Evolutionary conservation across 2,113 vertebrate genomes (phyloP).

Genomic region (Hirundichthys speculiger): DNA sequence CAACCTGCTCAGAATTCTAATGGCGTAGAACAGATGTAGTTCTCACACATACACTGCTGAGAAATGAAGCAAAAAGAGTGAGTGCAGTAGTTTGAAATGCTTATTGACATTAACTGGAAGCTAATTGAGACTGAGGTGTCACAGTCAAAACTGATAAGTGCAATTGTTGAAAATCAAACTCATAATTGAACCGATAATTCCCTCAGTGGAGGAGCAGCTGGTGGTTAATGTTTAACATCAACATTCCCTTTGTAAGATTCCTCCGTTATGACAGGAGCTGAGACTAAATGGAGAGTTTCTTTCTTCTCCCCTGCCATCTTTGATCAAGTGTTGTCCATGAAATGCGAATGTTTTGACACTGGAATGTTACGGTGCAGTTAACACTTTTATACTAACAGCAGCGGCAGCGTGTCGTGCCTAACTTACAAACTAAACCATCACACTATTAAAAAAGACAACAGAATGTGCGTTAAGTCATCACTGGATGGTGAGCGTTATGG

Average conservation of each 20-base stretch:
- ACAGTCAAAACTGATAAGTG: background rate
- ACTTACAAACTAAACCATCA: too few relatives aligned
- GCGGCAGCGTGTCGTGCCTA: too few relatives aligned
- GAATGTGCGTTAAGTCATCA: too few relatives aligned
- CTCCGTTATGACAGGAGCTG: background rate
- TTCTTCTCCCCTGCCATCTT: constrained; percentile 9
- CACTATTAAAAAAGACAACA: too few relatives aligned
- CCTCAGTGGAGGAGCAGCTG: background rate
- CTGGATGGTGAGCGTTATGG: too few relatives aligned
- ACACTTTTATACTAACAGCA: too few relatives aligned
- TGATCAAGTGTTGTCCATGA: too few relatives aligned
- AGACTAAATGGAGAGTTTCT: background rate
- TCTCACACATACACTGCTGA: too few relatives aligned
- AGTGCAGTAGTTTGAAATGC: constrained; percentile 43
- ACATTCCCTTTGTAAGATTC: background rate
- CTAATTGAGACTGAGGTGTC: background rate
- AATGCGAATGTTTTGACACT: too few relatives aligned
- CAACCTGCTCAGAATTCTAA: too few relatives aligned
- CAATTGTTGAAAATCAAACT: constrained; percentile 23
- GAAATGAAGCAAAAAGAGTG: background rate
- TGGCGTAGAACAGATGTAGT: too few relatives aligned
- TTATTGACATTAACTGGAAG: constrained; percentile 26
- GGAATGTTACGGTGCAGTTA: too few relatives aligned
- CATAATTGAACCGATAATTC: background rate
- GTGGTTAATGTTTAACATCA: constrained; percentile 8